Evolutionary conservation across 1,140 invertebrate species (phyloP).

Genomic region (Zeugodacus cucurbitae): DNA sequence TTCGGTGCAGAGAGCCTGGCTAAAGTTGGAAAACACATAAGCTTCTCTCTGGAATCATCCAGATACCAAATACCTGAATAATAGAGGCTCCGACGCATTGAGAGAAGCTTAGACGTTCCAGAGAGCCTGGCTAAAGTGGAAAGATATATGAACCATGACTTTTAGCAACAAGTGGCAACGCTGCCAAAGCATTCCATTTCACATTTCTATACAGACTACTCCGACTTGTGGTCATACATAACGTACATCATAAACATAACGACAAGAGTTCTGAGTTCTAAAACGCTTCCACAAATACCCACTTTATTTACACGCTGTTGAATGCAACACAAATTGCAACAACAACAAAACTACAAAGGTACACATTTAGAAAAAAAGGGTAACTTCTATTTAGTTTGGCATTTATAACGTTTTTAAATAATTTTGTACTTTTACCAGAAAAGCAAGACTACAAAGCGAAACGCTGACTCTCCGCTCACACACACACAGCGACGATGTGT

Average conservation of each 20-base stretch:
- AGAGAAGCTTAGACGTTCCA: too few relatives aligned
- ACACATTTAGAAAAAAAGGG: background rate
- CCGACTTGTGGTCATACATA: too few relatives aligned
- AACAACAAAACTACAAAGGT: background rate
- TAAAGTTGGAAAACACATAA: too few relatives aligned
- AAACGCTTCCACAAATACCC: background rate
- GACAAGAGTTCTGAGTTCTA: background rate
- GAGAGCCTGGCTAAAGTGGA: too few relatives aligned
- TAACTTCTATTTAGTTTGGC: background rate
- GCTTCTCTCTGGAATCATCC: too few relatives aligned
- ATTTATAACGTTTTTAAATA: background rate
- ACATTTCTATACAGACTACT: background rate
- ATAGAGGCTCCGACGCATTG: too few relatives aligned
- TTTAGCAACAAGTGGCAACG: background rate
- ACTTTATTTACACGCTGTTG: background rate
- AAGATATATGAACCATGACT: too few relatives aligned
- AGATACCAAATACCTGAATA: too few relatives aligned
- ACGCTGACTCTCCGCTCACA: background rate
- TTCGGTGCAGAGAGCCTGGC: too few relatives aligned
- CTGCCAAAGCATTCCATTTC: background rate
- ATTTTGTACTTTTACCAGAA: constrained; percentile 1
- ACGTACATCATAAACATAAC: too few relatives aligned
- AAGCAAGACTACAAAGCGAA: constrained; percentile 5
- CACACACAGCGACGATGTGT: background rate
- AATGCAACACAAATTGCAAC: background rate